Percentiles rank a stretch among this genome's conserved stretches.
Evolutionary conservation across 2,113 vertebrate species (phyloP).

Genomic region (pig (Sus scrofa)): T2T-Sscrofa CM000812.6:154228001-154228500

Average conservation of each 20-base stretch:
- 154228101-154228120: background rate
- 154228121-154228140: accelerated
- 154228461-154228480: background rate
- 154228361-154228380: background rate
- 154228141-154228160: background rate
- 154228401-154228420: background rate
- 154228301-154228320: background rate
- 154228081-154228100: background rate
- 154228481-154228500: background rate
- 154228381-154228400: background rate
- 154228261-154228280: background rate
- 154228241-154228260: background rate
- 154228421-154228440: background rate
- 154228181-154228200: background rate
- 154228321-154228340: background rate
- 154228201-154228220: background rate
- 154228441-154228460: background rate
- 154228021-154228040: background rate
- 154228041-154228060: background rate
- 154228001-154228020: background rate
- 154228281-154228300: background rate
- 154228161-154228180: background rate
- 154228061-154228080: background rate
- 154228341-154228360: too few species aligned
- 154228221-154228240: background rate